phyloP scores from a whole-genome alignment of 1,140 invertebrate species.

The Bombus balteatus region DNA sequence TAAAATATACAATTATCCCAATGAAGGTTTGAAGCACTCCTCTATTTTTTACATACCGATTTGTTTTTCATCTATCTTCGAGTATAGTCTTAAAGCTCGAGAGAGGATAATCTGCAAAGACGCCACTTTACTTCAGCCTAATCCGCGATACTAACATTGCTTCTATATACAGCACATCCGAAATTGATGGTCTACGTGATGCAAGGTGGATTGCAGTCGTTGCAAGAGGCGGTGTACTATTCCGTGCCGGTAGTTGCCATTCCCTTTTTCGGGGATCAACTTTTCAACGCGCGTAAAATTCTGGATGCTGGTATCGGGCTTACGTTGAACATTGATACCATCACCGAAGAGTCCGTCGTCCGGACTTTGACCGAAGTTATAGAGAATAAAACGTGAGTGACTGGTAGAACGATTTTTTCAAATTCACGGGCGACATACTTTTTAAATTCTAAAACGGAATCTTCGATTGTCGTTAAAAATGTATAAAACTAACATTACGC shows the following conservation, averaged over 20 bases:
- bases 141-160: conserved; percentile 41
- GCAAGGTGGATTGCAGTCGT: conserved; percentile 84
- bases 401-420: background rate
- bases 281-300: conserved; percentile 78
- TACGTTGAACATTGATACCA: conserved; percentile 70
- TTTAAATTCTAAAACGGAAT: background rate
- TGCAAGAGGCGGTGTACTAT: conserved; percentile 83
- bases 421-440: background rate
- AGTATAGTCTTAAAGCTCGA: background rate
- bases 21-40: background rate
- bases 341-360: conserved; percentile 71
- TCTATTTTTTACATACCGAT: background rate
- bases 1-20: background rate
- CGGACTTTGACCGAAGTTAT: conserved; percentile 71
- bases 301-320: conserved; percentile 76
- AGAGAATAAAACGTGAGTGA: conserved; percentile 73
- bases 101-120: conserved; percentile 26
- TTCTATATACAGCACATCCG: conserved; percentile 79
- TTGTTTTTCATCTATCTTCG: background rate
- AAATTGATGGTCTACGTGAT: conserved; percentile 83
- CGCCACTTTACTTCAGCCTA: conserved; percentile 14
- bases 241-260: conserved; percentile 83
- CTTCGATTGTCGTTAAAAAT: background rate
- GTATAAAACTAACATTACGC: background rate
- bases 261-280: conserved; percentile 83